A percentile compares a stretch with the other conserved stretches of the same genome.
These are phyloP conservation scores for Promerops cafer DNA, from an alignment of 2,113 vertebrate genomes.

Conservation along the genomic window DNA sequence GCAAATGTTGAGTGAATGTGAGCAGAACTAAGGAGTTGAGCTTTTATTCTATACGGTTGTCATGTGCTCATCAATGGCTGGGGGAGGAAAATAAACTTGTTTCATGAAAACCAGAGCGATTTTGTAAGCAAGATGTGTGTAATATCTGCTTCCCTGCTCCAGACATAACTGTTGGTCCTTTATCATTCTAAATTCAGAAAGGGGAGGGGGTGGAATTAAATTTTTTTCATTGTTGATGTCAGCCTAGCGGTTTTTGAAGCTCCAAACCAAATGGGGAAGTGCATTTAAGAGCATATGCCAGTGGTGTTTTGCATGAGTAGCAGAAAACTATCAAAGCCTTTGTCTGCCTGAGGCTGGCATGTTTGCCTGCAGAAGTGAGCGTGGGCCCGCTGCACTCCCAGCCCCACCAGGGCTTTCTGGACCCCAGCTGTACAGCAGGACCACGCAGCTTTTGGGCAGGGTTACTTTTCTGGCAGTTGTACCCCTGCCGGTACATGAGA, in stretches of 20 bases:
- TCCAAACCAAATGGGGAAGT: not conserved
- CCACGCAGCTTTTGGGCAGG: not conserved
- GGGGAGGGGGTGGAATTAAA: not conserved
- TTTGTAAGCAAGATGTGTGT: constrained; percentile 27
- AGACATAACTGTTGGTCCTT: constrained; percentile 34
- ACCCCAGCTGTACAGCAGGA: not conserved
- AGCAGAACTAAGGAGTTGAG: constrained; percentile 26
- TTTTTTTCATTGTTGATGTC: constrained; percentile 10
- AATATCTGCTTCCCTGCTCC: not conserved
- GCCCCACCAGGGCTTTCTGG: not conserved
- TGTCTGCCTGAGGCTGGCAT: not conserved
- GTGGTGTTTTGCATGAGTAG: not conserved
- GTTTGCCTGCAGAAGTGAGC: not conserved
- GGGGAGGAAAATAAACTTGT: constrained; percentile 35
- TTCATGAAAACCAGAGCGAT: constrained; percentile 55
- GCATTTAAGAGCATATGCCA: constrained; percentile 20
- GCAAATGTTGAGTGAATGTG: constrained; percentile 20
- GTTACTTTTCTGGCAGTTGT: not conserved
- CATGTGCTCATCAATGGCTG: constrained; percentile 1
- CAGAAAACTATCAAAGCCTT: constrained; percentile 18
- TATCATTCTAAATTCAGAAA: constrained; percentile 38
- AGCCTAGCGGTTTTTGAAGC: constrained; percentile 4
- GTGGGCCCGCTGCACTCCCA: not conserved
- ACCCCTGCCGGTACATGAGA: not conserved
- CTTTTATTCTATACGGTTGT: constrained; percentile 44